phyloP scores from a whole-genome alignment of 2,888 invertebrate genomes.

The Eulithis prunata region DNA sequence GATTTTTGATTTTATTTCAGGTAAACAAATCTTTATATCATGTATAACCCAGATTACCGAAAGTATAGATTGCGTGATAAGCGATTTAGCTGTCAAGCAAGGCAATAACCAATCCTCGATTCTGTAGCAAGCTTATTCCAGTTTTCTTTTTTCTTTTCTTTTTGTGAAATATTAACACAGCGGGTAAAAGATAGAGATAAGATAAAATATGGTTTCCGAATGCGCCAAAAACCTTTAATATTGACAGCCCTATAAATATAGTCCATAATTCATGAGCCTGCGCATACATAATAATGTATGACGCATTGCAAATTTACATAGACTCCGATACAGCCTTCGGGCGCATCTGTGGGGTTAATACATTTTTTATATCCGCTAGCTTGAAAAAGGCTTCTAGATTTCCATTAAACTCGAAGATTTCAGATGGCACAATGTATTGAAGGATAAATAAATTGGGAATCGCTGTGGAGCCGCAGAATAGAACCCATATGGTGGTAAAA shows the following conservation, averaged over 20 bases:
- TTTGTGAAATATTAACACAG: not conserved
- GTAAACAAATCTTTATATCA: too few species aligned
- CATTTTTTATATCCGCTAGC: slow-evolving; percentile 64
- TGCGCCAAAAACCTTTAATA: slow-evolving; percentile 36
- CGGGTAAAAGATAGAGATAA: not conserved
- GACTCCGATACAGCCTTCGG: slow-evolving; percentile 59
- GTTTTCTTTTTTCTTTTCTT: too few species aligned
- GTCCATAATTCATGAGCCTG: slow-evolving; percentile 72
- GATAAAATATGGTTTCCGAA: slow-evolving; percentile 35
- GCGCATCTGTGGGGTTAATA: slow-evolving; percentile 67
- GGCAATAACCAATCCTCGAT: too few species aligned
- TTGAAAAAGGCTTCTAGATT: slow-evolving; percentile 48
- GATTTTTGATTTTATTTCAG: too few species aligned
- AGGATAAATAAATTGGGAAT: too few species aligned
- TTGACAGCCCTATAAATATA: slow-evolving; percentile 45
- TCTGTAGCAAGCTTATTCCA: too few species aligned
- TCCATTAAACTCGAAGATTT: slow-evolving; percentile 41
- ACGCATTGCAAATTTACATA: slow-evolving; percentile 77
- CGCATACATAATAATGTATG: slow-evolving; percentile 52
- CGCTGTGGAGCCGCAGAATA: too few species aligned
- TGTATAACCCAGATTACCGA: too few species aligned
- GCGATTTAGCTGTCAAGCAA: too few species aligned
- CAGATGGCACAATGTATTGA: not conserved
- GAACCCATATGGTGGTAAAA: too few species aligned
- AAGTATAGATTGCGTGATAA: too few species aligned